phyloP scores from a whole-genome alignment of 2,797 vertebrate genomes.

The Limosa lapponica region DNA sequence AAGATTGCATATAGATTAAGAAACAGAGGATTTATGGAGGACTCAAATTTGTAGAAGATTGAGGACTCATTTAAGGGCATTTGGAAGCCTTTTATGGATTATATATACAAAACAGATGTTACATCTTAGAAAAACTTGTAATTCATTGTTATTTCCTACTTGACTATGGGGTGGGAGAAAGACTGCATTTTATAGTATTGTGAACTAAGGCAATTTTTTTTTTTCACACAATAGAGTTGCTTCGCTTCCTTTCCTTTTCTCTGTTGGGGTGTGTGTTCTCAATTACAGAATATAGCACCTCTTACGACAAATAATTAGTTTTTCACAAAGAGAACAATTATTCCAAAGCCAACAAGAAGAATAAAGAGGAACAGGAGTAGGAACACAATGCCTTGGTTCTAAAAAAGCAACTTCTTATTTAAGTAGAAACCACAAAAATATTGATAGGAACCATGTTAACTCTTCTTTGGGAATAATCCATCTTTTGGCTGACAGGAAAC shows the following conservation, averaged over 20 bases:
- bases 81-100: conserved; percentile 29
- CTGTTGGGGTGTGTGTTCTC: neutral
- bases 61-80: conserved; percentile 23
- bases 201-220: neutral
- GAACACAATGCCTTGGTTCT: neutral
- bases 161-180: neutral
- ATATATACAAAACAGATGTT: conserved; percentile 41
- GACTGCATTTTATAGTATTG: neutral
- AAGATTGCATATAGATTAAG: conserved; percentile 24
- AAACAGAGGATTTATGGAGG: conserved; percentile 31
- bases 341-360: neutral
- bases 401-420: neutral
- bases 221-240: neutral
- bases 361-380: neutral
- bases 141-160: conserved; percentile 38
- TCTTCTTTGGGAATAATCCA: neutral
- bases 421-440: neutral
- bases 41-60: conserved; percentile 26
- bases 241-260: conserved; percentile 16
- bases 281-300: conserved; percentile 7
- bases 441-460: neutral
- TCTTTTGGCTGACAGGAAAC: neutral
- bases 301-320: neutral
- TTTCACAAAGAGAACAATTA: neutral
- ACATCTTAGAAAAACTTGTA: neutral